Evolutionary conservation across 2,888 invertebrate species (phyloP), one percentile per base, ranked within the genome.

Genomic region (Dinocampus coccinellae): DNA sequence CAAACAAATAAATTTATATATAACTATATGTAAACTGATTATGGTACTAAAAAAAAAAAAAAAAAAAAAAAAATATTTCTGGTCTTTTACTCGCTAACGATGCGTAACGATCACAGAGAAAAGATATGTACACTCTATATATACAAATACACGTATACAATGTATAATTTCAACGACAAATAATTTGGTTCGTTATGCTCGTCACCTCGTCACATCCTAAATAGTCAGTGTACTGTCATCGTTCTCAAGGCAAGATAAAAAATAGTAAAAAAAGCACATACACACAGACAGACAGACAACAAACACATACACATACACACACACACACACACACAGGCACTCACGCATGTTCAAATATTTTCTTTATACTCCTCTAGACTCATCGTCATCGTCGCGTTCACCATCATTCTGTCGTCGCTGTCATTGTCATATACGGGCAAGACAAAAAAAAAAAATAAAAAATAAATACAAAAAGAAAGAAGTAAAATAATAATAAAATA

Each of bases 211-310:
- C 71, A n/a, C n/a, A 72, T 70, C 74, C n/a, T 29, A 76, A 76
- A 76, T 73, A 73, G 76, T 81, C 78, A 79, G 70, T 74, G 79
- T 76, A 78, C 77, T 75, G 69, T 47, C 47, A 16, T 20, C 69
- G 76, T 70, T 75, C 75, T 66, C 68, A 64, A 13, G 72, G 69
- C 55, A 72, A 62, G 42, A 69, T 73, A 62, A 70, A 60, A 74
- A 62, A 72, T 57, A 70, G 10, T 29, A n/a, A 39, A 34, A 34
- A 34, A 34, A 34, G 11, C 34, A 34, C 7, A 4, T 11, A 6
- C 36, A 9, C 9, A 26, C 53, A 42, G 52, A 39, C 16, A 22
- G 42, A 22, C 16, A 53, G 20, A 10, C 16, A 53, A 53, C 16
- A 11, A 53, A n/a, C n/a, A n/a, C n/a, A n/a, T n/a, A n/a, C n/a